A percentile compares a stretch with the other conserved stretches of the same genome.
These are phyloP conservation scores for Nibea coibor DNA, from an alignment of 2,113 vertebrate genomes.

Conservation along the genomic window DNA sequence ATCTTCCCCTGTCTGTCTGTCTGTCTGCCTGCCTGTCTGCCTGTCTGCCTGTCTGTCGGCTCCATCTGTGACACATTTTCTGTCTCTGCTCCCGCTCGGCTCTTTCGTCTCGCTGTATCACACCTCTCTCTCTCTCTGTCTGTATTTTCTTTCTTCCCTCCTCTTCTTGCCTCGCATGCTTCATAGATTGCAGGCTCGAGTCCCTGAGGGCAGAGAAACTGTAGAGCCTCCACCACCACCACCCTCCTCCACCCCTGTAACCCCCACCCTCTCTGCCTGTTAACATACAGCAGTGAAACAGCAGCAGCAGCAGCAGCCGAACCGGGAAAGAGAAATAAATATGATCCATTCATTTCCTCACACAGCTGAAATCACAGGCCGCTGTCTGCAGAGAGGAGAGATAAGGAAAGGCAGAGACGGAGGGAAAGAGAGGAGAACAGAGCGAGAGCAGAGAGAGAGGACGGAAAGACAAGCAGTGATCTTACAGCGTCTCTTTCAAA, in stretches of 20 bases:
- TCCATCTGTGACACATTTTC: constrained; percentile 66
- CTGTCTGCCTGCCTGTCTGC: too few relatives aligned
- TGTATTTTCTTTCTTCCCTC: constrained; percentile 62
- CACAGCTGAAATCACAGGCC: constrained; percentile 82
- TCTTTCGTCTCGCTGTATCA: constrained; percentile 63
- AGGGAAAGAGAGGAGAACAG: constrained; percentile 47
- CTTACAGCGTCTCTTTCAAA: constrained; percentile 76
- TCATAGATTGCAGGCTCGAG: constrained; percentile 67
- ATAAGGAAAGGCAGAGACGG: constrained; percentile 52
- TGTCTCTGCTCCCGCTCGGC: constrained; percentile 51
- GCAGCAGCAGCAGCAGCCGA: constrained; percentile 43
- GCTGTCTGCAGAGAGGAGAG: constrained; percentile 55
- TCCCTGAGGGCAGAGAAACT: constrained; percentile 65
- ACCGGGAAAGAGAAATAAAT: constrained; percentile 76
- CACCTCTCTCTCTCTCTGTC: constrained; percentile 64
- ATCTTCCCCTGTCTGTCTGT: constrained; percentile 43
- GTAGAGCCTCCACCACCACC: constrained; percentile 57
- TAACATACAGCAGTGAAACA: constrained; percentile 54
- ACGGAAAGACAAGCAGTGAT: constrained; percentile 59
- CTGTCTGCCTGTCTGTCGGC: constrained; percentile 26
- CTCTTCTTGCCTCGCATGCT: constrained; percentile 58
- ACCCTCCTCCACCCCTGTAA: constrained; percentile 28
- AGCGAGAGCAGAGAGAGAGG: constrained; percentile 35
- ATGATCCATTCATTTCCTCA: constrained; percentile 82
- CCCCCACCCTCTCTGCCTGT: constrained; percentile 30